phyloP scores from a whole-genome alignment of 2,797 vertebrate species.

The Rallus crepitans region DNA sequence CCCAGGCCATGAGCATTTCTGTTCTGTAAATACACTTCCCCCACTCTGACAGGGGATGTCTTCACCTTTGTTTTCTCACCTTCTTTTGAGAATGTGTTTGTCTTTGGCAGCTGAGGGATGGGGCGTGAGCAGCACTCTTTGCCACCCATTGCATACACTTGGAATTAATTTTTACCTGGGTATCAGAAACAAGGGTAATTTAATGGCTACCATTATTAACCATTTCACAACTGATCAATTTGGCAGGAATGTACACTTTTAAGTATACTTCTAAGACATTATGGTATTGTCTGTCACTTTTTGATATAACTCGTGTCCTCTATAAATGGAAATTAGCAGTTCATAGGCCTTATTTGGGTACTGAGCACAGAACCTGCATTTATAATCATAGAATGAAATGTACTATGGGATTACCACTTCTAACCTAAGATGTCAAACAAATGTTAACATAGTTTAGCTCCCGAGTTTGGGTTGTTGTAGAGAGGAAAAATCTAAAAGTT shows the following conservation, averaged over 20 bases:
- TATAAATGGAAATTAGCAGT: neutral
- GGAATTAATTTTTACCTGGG: neutral
- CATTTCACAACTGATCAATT: neutral
- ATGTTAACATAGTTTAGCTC: neutral
- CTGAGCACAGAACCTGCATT: neutral
- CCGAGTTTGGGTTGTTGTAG: neutral
- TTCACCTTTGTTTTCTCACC: neutral
- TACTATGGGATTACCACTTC: neutral
- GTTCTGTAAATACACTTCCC: neutral
- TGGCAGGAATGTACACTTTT: neutral
- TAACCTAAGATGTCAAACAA: neutral
- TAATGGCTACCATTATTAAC: neutral
- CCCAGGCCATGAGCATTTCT: neutral
- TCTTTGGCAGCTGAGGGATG: neutral
- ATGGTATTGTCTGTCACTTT: neutral
- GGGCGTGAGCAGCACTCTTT: neutral
- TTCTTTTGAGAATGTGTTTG: neutral
- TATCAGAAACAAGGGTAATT: neutral
- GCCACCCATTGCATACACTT: neutral
- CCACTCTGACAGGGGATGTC: neutral
- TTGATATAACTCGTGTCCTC: neutral
- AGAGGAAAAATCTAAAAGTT: neutral
- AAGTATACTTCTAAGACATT: neutral
- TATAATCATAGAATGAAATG: neutral
- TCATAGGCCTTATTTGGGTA: neutral